These are phyloP conservation scores for Drosophila meridionalis DNA, from an alignment of 2,888 invertebrate species.

Conservation along the genomic window DNA sequence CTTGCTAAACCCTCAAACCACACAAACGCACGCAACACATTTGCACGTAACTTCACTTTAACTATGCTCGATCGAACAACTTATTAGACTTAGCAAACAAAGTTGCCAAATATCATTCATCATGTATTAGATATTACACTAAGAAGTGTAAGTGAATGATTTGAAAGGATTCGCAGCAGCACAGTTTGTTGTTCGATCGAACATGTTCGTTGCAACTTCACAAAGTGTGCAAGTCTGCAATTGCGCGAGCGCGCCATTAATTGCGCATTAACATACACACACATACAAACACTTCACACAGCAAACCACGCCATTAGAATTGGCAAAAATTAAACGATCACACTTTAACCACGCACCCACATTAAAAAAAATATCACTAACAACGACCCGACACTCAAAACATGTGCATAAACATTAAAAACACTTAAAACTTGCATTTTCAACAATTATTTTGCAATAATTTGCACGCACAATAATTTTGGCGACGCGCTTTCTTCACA, in stretches of 20 bases:
- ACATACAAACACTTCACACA: not conserved
- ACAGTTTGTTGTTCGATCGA: not conserved
- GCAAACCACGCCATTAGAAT: not conserved
- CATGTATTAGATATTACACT: not conserved
- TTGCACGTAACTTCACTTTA: not conserved
- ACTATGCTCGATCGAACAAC: slow-evolving; percentile 1
- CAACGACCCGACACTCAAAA: not conserved
- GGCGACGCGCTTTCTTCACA: not conserved
- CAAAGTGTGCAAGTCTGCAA: not conserved
- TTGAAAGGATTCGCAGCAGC: not conserved
- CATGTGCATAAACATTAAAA: not conserved
- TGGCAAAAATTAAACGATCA: not conserved
- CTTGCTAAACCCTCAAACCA: too few relatives aligned
- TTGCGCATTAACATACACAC: not conserved
- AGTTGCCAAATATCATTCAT: not conserved
- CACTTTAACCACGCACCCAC: not conserved
- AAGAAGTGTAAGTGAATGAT: not conserved
- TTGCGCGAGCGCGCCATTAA: not conserved
- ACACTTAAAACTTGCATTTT: too few relatives aligned
- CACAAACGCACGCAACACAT: too few relatives aligned
- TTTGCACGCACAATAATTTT: not conserved
- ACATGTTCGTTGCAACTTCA: not conserved
- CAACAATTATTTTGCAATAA: not conserved
- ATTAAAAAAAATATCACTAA: not conserved
- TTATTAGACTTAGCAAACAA: too few relatives aligned